Evolutionary conservation across 2,888 invertebrate genomes (phyloP), one percentile per base, ranked within the genome.

Genomic region (Xylota segnis): DNA sequence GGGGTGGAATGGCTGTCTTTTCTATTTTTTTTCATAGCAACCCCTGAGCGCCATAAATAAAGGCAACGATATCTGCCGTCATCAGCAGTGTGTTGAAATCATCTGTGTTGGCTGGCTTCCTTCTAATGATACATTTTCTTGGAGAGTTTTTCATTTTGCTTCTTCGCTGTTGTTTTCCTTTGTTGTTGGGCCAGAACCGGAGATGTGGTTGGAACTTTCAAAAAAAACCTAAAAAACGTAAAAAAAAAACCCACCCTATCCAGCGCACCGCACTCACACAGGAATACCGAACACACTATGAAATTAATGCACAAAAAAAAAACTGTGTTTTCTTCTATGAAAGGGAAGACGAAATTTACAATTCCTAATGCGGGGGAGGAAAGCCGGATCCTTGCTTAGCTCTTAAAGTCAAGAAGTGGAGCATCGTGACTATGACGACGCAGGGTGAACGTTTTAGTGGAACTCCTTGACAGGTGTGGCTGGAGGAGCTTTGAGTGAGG

Each of bases 41-140:
- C 52, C 65, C 50, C 65, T 34, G 43, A 18, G 18, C n/a, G n/a
- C 34, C 18, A 63, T 71, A 45, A 71, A 59, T 58, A 58, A 58
- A 43, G 47, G n/a, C 29, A 47, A 32, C 37, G 45, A 47, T 47
- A 16, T 16, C 40, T 40, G 59, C 34, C 37, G 59, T 59, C 59
- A 59, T 59, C 65, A 32, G n/a, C n/a, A 45, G 43, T 61, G 61
- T 43, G 63, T 18, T 9, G 16, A 63, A 65, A 65, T 65, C 65
- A 34, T 52, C 66, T 52, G 37, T n/a, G 37, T 23, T 37, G 5
- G n/a, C n/a, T n/a, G n/a, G n/a, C 37, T 52, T 23, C 32, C 32
- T 14, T 66, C 6, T 52, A 37, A 52, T 40, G 66, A 66, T 66
- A 52, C 52, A 52, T 40, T 66, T 52, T 52, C 52, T 52, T 66